phyloP scores from a whole-genome alignment of 2,888 invertebrate species.

The Sinotaia quadrata region DNA sequence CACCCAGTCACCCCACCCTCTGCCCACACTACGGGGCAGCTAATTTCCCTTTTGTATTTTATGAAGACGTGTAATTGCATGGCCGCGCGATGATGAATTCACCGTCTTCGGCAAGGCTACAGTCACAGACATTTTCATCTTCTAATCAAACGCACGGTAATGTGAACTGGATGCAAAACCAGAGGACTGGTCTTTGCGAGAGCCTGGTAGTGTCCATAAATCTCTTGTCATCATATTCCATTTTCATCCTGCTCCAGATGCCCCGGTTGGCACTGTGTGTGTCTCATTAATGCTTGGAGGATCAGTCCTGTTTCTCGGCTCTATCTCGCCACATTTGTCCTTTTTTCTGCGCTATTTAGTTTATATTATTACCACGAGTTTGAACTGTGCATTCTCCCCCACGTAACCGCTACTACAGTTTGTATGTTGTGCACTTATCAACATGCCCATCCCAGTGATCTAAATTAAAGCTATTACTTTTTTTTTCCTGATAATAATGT shows the following conservation, averaged over 20 bases:
- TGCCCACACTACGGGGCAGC: background rate
- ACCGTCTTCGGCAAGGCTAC: background rate
- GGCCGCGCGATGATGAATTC: conserved; percentile 6
- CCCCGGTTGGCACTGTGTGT: background rate
- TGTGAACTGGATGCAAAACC: conserved; percentile 13
- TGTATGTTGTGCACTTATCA: background rate
- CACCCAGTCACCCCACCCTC: background rate
- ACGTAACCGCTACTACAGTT: background rate
- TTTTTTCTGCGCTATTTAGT: too few relatives aligned
- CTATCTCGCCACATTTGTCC: too few relatives aligned
- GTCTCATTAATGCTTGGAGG: conserved; percentile 4
- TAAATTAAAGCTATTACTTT: too few relatives aligned
- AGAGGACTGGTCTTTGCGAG: background rate
- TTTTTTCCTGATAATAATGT: too few relatives aligned
- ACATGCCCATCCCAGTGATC: too few relatives aligned
- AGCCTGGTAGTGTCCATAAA: background rate
- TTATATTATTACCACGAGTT: too few relatives aligned
- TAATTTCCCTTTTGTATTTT: conserved; percentile 20
- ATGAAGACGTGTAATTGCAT: conserved; percentile 4
- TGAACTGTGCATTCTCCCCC: background rate
- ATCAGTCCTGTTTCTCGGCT: too few relatives aligned
- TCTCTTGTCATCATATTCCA: conserved; percentile 16
- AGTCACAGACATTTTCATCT: conserved; percentile 11
- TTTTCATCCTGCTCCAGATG: conserved; percentile 12
- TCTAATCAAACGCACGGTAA: conserved; percentile 15